Percentiles rank a stretch among this genome's conserved stretches.
Conservation (phyloP, 1,140 invertebrate genomes). For the Wasmannia auropunctata region DNA sequence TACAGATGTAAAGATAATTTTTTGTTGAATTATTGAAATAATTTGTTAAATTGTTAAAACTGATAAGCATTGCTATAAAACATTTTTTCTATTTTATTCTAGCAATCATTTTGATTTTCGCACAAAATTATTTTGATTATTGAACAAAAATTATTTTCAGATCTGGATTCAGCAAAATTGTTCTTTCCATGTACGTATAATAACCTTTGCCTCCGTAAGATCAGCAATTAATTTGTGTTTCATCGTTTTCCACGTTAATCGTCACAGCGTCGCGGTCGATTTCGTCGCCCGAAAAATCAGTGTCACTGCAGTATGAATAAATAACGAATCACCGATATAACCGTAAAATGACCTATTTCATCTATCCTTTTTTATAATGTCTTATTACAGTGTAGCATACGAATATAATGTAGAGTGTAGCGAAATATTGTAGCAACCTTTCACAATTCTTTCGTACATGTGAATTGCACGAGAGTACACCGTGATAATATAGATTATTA, state of each 20-base stretch:
- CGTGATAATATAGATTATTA: neutral
- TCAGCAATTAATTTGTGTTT: neutral
- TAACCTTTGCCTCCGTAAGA: neutral
- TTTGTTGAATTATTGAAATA: no score
- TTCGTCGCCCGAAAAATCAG: neutral
- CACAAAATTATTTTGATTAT: no score
- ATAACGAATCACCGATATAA: conserved; percentile 16
- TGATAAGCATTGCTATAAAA: no score
- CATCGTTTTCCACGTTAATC: neutral
- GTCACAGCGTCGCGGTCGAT: neutral
- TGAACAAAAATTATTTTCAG: no score
- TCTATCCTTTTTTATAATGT: neutral
- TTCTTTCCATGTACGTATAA: neutral
- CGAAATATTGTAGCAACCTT: neutral
- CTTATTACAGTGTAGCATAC: neutral
- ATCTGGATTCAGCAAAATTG: no score
- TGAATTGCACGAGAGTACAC: neutral
- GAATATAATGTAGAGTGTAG: neutral
- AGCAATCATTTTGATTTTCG: no score
- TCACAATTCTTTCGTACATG: neutral
- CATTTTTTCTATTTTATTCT: no score
- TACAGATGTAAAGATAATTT: no score
- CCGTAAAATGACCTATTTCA: neutral
- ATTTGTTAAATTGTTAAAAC: no score
- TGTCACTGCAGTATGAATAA: conserved; percentile 12